A percentile compares a stretch with the other conserved stretches of the same genome.
Evolutionary conservation across 2,888 invertebrate species (phyloP).

Genomic region (Ditylenchus weischeri): DNA sequence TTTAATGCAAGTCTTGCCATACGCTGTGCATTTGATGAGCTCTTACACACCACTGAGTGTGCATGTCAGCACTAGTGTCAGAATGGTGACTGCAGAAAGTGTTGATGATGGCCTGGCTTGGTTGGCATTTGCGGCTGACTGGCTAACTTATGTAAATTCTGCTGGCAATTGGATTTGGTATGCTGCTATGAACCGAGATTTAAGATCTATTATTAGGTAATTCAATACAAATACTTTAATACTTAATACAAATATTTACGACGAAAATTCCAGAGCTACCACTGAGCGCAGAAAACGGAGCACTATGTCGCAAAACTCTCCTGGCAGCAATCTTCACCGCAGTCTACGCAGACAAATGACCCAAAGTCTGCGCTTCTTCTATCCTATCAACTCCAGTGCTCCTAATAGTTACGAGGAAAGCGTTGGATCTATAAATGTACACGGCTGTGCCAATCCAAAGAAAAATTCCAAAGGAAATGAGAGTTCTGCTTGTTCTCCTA

Average conservation of each 20-base stretch:
- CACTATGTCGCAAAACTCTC: conserved; percentile 54
- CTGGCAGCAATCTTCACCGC: conserved; percentile 47
- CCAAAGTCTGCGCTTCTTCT: conserved; percentile 52
- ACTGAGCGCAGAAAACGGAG: conserved; percentile 55
- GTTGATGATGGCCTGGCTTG: conserved; percentile 26
- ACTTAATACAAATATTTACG: conserved; percentile 4
- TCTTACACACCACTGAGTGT: conserved; percentile 17
- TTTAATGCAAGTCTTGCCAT: conserved; percentile 37
- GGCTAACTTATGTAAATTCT: conserved; percentile 54
- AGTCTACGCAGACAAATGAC: conserved; percentile 48
- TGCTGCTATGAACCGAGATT: conserved; percentile 55
- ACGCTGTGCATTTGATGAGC: conserved; percentile 6
- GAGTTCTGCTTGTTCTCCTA: background rate
- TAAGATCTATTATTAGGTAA: conserved; percentile 54
- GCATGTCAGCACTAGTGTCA: background rate
- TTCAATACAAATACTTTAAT: conserved; percentile 14
- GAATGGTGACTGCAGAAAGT: background rate
- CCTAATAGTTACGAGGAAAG: conserved; percentile 46
- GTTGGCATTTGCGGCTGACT: conserved; percentile 47
- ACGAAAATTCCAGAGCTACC: conserved; percentile 50
- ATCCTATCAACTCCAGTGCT: conserved; percentile 50
- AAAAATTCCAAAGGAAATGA: background rate
- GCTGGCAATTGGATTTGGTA: conserved; percentile 57
- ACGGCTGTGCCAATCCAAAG: background rate
- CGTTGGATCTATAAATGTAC: background rate